A percentile compares a stretch with the other conserved stretches of the same genome.
These are phyloP conservation scores for Pyrgilauda ruficollis DNA, from an alignment of 2,113 vertebrate genomes.

Conservation along the genomic window DNA sequence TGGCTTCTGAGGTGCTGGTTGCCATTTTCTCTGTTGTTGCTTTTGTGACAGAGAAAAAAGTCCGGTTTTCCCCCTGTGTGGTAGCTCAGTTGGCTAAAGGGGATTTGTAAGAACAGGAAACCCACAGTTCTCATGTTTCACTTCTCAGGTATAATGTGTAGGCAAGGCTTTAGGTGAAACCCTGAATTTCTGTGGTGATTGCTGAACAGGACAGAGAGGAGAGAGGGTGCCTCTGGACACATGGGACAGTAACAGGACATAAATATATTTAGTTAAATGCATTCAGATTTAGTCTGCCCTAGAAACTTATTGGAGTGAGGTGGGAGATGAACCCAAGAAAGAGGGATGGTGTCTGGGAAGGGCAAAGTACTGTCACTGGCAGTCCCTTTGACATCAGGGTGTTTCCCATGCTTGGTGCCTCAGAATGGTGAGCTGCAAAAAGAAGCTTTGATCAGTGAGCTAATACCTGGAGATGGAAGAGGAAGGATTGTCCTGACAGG, in stretches of 20 bases:
- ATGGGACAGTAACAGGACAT: background rate
- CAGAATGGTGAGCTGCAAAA: background rate
- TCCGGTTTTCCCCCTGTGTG: accelerated
- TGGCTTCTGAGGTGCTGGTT: background rate
- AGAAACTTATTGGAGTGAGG: background rate
- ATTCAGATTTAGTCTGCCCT: background rate
- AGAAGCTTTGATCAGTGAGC: background rate
- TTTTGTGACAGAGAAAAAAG: background rate
- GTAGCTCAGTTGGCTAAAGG: background rate
- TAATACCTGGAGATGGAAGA: background rate
- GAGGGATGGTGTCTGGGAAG: background rate
- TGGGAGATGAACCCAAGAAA: background rate
- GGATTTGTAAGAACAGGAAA: background rate
- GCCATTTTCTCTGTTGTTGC: background rate
- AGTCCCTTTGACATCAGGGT: accelerated
- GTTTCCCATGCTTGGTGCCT: background rate
- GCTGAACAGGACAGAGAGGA: background rate
- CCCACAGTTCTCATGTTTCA: background rate
- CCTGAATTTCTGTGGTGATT: background rate
- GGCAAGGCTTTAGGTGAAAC: background rate
- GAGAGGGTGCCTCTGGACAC: background rate
- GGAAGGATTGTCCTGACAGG: background rate
- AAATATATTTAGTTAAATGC: background rate
- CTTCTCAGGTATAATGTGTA: accelerated
- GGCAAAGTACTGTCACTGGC: background rate